These are phyloP conservation scores for Nemurella pictetii DNA, from an alignment of 2,888 invertebrate species.

Conservation along the genomic window DNA sequence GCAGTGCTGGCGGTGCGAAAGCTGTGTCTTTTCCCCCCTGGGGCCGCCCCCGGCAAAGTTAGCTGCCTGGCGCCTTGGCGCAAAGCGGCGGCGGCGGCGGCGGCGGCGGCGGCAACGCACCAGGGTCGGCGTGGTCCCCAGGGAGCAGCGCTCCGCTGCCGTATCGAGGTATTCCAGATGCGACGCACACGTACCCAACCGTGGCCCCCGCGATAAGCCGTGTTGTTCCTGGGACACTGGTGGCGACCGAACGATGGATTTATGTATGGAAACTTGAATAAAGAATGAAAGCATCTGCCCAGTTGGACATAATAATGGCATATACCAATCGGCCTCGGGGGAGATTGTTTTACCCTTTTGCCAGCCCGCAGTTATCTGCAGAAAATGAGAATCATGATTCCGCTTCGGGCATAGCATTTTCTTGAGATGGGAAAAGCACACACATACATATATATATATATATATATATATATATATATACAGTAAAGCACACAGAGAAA, in stretches of 20 bases:
- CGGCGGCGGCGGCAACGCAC: neutral
- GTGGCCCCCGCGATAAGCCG: neutral
- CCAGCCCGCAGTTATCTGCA: neutral
- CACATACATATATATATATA: neutral
- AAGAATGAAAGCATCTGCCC: slow-evolving; percentile 14
- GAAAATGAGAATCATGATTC: neutral
- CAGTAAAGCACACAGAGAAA: neutral
- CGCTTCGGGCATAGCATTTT: neutral
- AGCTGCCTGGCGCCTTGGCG: neutral
- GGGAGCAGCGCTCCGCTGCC: neutral
- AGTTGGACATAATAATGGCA: neutral
- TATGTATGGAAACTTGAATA: neutral
- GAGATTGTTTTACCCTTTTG: neutral
- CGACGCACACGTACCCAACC: neutral
- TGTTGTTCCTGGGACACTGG: neutral
- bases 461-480: neutral
- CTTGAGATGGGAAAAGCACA: neutral
- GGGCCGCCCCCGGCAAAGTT: neutral
- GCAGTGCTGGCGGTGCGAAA: too few relatives aligned
- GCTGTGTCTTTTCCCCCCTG: neutral
- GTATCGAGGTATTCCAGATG: neutral
- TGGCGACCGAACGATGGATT: neutral
- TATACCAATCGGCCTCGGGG: neutral
- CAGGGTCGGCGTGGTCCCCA: neutral
- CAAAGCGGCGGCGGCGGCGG: neutral